Evolutionary conservation across 1,140 invertebrate species (phyloP), one percentile per base, ranked within the genome.

Genomic region (Microplitis mediator): DNA sequence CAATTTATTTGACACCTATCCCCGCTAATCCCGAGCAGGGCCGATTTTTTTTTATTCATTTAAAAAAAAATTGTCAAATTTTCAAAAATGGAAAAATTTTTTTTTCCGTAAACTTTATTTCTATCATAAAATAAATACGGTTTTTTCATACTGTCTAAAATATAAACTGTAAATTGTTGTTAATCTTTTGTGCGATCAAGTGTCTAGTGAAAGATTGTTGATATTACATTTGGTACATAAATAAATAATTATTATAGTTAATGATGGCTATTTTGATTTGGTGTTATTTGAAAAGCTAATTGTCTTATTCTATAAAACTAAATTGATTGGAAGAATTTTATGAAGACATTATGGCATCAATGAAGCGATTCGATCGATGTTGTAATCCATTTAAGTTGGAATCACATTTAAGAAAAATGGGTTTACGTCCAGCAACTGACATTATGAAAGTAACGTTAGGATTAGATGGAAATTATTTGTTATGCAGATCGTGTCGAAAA

Each of bases 371-470:
- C 58, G 16, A 23, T 61, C 58, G 58, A 34, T 61, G 58, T 61
- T 61, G 58, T 61, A 61, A 61, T 61, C 16, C 16, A 61, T 61
- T 61, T 34, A 61, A 61, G 13, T 61, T 61, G 32, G 32, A 61
- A 14, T 34, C 58, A 61, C 58, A 61, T 61, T 61, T 4, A 4
- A 31, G 32, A 67, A 52, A 23, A 62, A 56, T 61, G 70, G 56
- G 60, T 51, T 50, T 67, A 35, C 67, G 67, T 69, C 51, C 4
- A 14, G 51, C 52, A n/a, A 34, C 39, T 34, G 54, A 14, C 14
- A 35, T 56, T 69, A 72, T 76, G 79, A 6, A 52, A 11, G 34
- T 69, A 32, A n/a, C 32, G 45, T 65, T 68, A 36, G 9, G 56
- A 8, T 62, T 54, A 35, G 6, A 6, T 64, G 11, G 6, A 54